phyloP scores from a whole-genome alignment of 2,888 invertebrate species.

The Auanema sp. region DNA sequence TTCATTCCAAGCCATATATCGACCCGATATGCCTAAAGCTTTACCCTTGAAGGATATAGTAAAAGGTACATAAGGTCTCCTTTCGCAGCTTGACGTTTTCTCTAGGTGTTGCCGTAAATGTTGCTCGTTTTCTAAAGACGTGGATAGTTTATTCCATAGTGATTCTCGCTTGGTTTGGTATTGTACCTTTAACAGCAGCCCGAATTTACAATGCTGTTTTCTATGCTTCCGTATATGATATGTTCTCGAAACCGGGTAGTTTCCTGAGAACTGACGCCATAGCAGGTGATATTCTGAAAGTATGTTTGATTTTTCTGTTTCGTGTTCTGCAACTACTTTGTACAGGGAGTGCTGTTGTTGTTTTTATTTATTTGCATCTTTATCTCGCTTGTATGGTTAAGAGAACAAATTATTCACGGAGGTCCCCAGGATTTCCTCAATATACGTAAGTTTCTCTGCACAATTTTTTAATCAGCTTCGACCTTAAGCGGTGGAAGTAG shows the following conservation, averaged over 20 bases:
- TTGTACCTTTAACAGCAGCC: conserved; percentile 65
- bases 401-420: conserved; percentile 76
- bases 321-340: too few relatives aligned
- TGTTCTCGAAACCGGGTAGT: conserved; percentile 34
- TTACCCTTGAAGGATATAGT: conserved; percentile 89
- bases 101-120: conserved; percentile 60
- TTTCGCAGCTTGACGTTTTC: background rate
- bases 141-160: conserved; percentile 97
- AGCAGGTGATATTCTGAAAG: conserved; percentile 69
- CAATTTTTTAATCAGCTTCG: conserved; percentile 1
- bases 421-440: conserved; percentile 46
- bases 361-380: conserved; percentile 82
- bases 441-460: conserved; percentile 18
- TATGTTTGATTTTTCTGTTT: conserved; percentile 3
- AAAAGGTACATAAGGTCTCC: conserved; percentile 71
- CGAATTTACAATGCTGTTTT: conserved; percentile 52
- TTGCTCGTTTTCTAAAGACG: conserved; percentile 87
- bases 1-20: conserved; percentile 97
- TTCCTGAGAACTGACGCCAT: conserved; percentile 55
- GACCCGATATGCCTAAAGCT: conserved; percentile 99
- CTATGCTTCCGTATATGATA: conserved; percentile 40
- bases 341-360: conserved; percentile 85
- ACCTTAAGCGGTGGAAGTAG: conserved; percentile 3
- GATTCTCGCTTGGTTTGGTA: conserved; percentile 92
- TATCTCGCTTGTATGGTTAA: conserved; percentile 92